Evolutionary conservation across 2,888 invertebrate species (phyloP), one percentile per base, ranked within the genome.

Genomic region (Lumbricus terrestris): DNA sequence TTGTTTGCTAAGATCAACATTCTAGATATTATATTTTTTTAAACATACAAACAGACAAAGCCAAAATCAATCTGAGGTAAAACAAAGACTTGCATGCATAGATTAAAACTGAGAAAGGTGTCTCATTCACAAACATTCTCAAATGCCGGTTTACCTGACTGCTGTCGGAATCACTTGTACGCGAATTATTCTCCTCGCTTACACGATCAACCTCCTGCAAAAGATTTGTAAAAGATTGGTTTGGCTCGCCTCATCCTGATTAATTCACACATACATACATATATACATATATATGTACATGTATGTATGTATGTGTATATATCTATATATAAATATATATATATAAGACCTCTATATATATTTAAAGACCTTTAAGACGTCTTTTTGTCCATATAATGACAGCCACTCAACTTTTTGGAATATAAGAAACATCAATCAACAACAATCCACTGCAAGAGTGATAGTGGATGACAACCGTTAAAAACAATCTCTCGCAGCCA

Each of bases 121-220:
- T n/a, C n/a, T 69, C 29, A 15, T 69, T 69, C n/a, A 47, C 47
- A 69, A n/a, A 69, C 23, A 5, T 47, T 47, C 11, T 5, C 23
- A 47, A 47, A 47, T 47, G 47, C 83, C 23, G 85, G 37, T 37
- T 85, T 34, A 93, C 93, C 88, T 96, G 95, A 93, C 96, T 96
- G 90, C 93, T 92, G 92, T 96, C 96, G 82, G 96, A 96, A 93
- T 96, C 96, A 37, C 92, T 95, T 95, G 92, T 96, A 95, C 35
- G 96, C 96, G 85, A 85, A 37, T 29, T 38, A 42, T 96, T 96
- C 93, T 96, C 96, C 92, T 96, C 96, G 93, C 96, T 96, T 91
- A 95, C 95, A 89, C 90, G 91, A 35, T 90, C 92, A 69, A 91
- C 90, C 69, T 92, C 92, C 92, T 92, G 89, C 47, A 92, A 90